Percentiles rank a stretch among this genome's conserved stretches.
Evolutionary conservation across 1,140 invertebrate genomes (phyloP).

Genomic region (Babylonia areolata): DNA sequence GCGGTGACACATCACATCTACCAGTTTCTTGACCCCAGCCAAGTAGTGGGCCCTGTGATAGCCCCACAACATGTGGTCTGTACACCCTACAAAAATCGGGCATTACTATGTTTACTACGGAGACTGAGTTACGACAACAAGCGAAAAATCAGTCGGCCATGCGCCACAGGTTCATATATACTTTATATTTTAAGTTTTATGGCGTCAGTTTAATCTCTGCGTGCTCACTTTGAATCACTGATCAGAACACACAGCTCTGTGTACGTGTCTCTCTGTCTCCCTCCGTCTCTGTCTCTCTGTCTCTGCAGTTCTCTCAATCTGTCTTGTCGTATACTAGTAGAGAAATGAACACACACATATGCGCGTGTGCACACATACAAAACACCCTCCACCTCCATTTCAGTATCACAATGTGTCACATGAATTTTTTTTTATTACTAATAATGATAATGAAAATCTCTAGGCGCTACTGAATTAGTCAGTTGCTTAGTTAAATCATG

Average conservation of each 20-base stretch:
- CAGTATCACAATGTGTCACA: too few species aligned
- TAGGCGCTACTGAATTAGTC: too few species aligned
- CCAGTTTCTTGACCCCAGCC: neutral
- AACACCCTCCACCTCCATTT: too few species aligned
- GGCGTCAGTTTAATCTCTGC: conserved; percentile 5
- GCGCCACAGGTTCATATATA: too few species aligned
- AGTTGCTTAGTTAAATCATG: too few species aligned
- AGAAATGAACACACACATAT: too few species aligned
- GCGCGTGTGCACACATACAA: too few species aligned
- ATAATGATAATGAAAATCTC: too few species aligned
- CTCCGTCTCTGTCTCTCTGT: neutral
- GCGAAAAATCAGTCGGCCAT: neutral
- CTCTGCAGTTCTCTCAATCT: too few species aligned
- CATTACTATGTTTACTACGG: neutral
- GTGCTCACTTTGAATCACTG: conserved; percentile 17
- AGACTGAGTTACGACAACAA: neutral
- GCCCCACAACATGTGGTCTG: neutral
- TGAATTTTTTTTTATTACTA: too few species aligned
- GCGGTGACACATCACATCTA: neutral
- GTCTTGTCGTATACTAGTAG: too few species aligned
- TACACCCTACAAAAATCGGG: neutral
- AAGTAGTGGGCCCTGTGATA: neutral
- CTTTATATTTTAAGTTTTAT: too few species aligned
- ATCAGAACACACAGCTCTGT: neutral
- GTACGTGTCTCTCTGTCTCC: neutral